Base-by-base conservation (phyloP, 2,797 vertebrate species). In the Sciaenops ocellatus region DNA sequence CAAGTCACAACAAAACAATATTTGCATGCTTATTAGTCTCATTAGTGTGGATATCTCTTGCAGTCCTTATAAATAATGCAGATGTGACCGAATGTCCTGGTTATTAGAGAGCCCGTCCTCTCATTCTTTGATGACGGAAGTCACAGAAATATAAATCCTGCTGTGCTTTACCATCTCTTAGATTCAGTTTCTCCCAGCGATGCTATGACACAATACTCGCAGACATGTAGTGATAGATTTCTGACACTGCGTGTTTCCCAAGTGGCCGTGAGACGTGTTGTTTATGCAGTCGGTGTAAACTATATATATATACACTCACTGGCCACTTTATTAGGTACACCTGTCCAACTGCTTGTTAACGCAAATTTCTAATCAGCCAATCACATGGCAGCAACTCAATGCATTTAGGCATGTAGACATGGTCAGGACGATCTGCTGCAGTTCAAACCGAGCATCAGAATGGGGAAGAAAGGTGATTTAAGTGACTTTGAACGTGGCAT, bases 21-120 rank as follows among this genome's bases (percentile, higher is more conserved):
- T 65, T 15, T 59, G 59, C 70, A 68, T 57, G 22, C 1, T 51
- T 63, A 24, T 66, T 46, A 42, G 34, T 38, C 52, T 76, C 13
- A 69, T 78, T 56, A 59, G 56, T 13, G 41, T 1, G 34, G 46
- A 55, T 50, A 70, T 22, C 56, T 67, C 68, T 42, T 16, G 13
- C 24, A 51, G 55, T 50, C 9, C 20, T 20, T 30, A 73, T 77
- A 57, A 73, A 76, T 61, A 22, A 59, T 71, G 64, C 56, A 74
- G 71, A 78, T 51, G 57, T 64, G 34, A 50, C 10, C 65, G 48
- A 75, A 17, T 8, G 41, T 20, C 54, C 38, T 17, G 42, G 42
- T 52, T 26, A 42, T 57, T 20, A 44, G 12, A 60, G 22, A 59
- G 28, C n/a, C 17, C 28, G 0, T 71, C 44, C 46, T 52, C 60